These are phyloP conservation scores for Pseudoips prasinana DNA, from an alignment of 2,888 invertebrate genomes.

Conservation along the genomic window DNA sequence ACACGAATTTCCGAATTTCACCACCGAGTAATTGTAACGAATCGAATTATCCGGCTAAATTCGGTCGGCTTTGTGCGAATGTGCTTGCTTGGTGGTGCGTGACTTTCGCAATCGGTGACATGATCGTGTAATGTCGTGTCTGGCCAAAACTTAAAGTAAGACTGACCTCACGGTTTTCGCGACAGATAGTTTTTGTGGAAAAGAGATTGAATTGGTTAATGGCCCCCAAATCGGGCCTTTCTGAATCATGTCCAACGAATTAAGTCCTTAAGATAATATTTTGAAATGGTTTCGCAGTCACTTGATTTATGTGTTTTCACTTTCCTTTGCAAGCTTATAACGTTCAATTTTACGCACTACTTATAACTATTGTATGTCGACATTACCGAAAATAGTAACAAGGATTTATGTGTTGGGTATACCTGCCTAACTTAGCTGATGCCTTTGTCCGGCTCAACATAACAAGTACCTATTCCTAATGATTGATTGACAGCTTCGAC, in stretches of 20 bases:
- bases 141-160: constrained; percentile 62
- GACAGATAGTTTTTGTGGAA: constrained; percentile 26
- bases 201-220: constrained; percentile 27
- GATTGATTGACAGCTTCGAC: no score
- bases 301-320: no score
- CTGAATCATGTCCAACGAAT: constrained; percentile 9
- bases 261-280: constrained; percentile 17
- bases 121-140: constrained; percentile 71
- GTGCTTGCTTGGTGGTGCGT: constrained; percentile 63
- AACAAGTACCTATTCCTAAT: no score
- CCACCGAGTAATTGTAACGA: constrained; percentile 49
- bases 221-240: constrained; percentile 8
- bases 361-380: no score
- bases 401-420: no score
- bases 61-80: constrained; percentile 59
- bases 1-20: constrained; percentile 48
- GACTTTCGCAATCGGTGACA: constrained; percentile 73
- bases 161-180: constrained; percentile 62
- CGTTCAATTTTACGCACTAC: no score
- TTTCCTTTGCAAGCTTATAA: no score
- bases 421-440: no score
- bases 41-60: constrained; percentile 52
- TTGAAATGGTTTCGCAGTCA: neutral
- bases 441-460: no score
- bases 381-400: no score